A percentile compares a stretch with the other conserved stretches of the same genome.
Evolutionary conservation across 1,140 invertebrate species (phyloP).

Genomic region (Liolophura sinensis): DNA sequence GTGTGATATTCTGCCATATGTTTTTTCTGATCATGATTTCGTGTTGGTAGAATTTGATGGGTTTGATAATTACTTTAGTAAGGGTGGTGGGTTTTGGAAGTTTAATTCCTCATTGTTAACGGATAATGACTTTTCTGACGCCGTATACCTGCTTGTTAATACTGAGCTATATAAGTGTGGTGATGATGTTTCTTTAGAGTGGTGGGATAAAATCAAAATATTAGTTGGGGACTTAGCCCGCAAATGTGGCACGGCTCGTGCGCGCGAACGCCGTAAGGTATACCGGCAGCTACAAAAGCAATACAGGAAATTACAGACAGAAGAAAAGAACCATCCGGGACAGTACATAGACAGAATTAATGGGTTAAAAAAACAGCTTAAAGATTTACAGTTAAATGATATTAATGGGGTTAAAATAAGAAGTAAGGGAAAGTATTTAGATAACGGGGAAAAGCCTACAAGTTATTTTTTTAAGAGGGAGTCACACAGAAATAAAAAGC

Average conservation of each 20-base stretch:
- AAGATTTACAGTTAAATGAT: constrained; percentile 11
- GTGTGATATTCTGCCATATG: constrained; percentile 15
- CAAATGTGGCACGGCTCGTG: constrained; percentile 19
- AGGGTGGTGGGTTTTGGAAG: constrained; percentile 28
- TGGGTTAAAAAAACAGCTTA: constrained; percentile 15
- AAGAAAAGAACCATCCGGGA: constrained; percentile 9
- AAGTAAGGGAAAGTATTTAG: constrained; percentile 17
- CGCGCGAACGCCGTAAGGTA: constrained; percentile 1
- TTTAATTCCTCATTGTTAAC: constrained; percentile 24
- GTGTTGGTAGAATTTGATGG: constrained; percentile 11
- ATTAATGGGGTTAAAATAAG: constrained; percentile 13
- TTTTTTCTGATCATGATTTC: constrained; percentile 27
- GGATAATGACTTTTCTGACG: constrained; percentile 18
- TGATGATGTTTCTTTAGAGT: constrained; percentile 8
- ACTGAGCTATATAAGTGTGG: constrained; percentile 7
- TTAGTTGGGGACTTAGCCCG: constrained; percentile 21
- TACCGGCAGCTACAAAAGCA: constrained; percentile 10
- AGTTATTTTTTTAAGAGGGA: constrained; percentile 22
- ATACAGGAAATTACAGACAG: constrained; percentile 13
- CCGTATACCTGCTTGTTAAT: constrained; percentile 16
- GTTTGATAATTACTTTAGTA: constrained; percentile 3
- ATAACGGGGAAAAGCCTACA: constrained; percentile 22
- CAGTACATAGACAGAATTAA: constrained; percentile 13
- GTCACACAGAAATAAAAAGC: constrained; percentile 10
- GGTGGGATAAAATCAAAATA: constrained; percentile 23